phyloP scores from a whole-genome alignment of 2,797 vertebrate species.

The Echeneis naucrates region DNA sequence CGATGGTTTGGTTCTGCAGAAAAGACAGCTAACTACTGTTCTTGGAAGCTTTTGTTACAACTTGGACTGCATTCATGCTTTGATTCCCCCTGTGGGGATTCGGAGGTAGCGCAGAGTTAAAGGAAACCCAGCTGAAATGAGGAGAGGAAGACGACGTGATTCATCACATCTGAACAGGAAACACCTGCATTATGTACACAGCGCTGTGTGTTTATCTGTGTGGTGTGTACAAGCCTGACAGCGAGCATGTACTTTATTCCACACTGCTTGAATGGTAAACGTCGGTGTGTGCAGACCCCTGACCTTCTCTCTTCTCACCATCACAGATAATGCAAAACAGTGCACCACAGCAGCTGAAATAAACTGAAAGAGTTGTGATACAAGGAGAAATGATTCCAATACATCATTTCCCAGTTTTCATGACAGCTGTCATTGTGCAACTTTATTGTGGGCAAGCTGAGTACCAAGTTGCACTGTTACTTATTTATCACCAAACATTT shows the following conservation, averaged over 20 bases:
- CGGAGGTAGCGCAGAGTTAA: conserved; percentile 46
- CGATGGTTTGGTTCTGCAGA: not conserved
- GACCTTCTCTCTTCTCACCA: conserved; percentile 24
- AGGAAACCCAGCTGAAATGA: conserved; percentile 70
- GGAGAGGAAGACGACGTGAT: conserved; percentile 70
- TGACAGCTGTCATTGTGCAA: conserved; percentile 8
- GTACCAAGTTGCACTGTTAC: no score
- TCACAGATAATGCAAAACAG: conserved; percentile 47
- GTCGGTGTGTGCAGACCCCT: conserved; percentile 28
- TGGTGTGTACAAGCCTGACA: conserved; percentile 27
- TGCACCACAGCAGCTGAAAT: not conserved
- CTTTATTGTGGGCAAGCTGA: not conserved
- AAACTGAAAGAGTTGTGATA: no score
- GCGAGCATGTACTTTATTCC: conserved; percentile 25
- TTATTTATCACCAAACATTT: no score
- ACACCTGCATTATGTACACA: conserved; percentile 72
- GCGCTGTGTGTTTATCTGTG: conserved; percentile 30
- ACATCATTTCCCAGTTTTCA: conserved; percentile 17
- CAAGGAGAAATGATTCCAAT: conserved; percentile 18
- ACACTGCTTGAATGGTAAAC: conserved; percentile 27
- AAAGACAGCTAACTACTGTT: conserved; percentile 1
- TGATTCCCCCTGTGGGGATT: conserved; percentile 34
- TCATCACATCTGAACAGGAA: conserved; percentile 78
- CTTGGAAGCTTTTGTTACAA: conserved; percentile 44
- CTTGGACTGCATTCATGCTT: conserved; percentile 41